Percentiles rank a stretch among this genome's conserved stretches.
Evolutionary conservation across 1,140 invertebrate species (phyloP).

Genomic region (silkworm (Bombyx mori)): DNA sequence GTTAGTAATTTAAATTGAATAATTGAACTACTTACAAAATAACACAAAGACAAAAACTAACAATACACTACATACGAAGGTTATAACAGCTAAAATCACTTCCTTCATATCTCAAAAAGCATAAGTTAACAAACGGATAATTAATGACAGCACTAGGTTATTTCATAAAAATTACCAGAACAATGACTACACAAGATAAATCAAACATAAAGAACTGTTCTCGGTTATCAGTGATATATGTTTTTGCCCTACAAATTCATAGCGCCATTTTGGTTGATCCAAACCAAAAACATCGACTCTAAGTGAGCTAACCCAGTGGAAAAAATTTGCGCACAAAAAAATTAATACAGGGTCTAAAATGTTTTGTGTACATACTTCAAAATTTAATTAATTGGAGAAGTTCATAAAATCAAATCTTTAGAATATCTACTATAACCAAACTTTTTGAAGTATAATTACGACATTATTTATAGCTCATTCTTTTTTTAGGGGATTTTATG

Average conservation of each 20-base stretch:
- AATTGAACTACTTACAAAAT: slow-evolving; percentile 63
- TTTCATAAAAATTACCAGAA: slow-evolving; percentile 47
- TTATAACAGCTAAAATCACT: slow-evolving; percentile 62
- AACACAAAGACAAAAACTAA: slow-evolving; percentile 64
- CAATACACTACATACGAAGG: slow-evolving; percentile 60
- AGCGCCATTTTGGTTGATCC: slow-evolving; percentile 29
- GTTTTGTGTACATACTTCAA: background rate
- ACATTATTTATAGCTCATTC: no score
- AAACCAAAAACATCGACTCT: background rate
- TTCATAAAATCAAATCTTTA: no score
- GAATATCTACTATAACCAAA: no score
- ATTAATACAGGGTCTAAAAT: background rate
- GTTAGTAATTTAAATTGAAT: slow-evolving; percentile 18
- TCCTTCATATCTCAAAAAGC: slow-evolving; percentile 58
- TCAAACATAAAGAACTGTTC: slow-evolving; percentile 11
- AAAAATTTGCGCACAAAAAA: background rate
- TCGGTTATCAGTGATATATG: slow-evolving; percentile 13
- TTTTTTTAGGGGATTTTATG: no score
- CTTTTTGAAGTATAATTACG: no score
- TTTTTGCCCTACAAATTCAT: slow-evolving; percentile 15
- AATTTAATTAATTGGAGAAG: background rate
- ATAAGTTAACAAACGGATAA: slow-evolving; percentile 29
- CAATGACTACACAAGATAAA: slow-evolving; percentile 17
- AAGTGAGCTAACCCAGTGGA: background rate
- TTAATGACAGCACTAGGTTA: slow-evolving; percentile 33